Base-by-base conservation (phyloP, 2,797 vertebrate genomes). In the Microchirus variegatus region DNA sequence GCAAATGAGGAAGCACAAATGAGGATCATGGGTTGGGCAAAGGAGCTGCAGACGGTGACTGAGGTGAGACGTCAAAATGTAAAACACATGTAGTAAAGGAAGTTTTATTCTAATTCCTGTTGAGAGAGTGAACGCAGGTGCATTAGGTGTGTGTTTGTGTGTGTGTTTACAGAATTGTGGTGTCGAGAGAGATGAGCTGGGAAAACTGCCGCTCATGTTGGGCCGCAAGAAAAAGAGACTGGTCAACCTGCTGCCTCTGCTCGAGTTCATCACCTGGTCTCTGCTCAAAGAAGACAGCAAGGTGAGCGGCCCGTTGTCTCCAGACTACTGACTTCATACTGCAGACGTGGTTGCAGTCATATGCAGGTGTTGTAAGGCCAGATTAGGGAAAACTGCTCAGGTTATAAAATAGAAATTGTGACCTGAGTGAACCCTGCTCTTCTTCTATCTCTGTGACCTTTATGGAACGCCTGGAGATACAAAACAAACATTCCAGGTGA, bases 211-310 rank as follows among this genome's bases (percentile, higher is more conserved):
- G 58, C 74, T 84, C 8, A 75, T 87, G 18, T 70, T 93, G 11
- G 87, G 89, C 8, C 78, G 92, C 63, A 91, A 78, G 81, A 93
- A 92, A 80, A 93, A 91, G 44, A 88, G 64, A 0, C 83, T 94
- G 56, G 47, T 50, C 10, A 82, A 80, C 58, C 62, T 94, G 54
- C 67, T 93, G 78, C 91, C 93, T 2, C 84, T 94, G 70, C 67
- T 94, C 49, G 93, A 94, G 90, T 93, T 93, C 74, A 94, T 94
- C 68, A 94, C 93, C 60, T 94, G 93, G 93, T 93, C 92, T 3
- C 81, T 94, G 67, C 88, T 94, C 46, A 92, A 82, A 53, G 91
- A 93, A 19, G 92, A 91, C 69, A 83, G 73, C 77, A 72, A 56
- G 89, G 93, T 94, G 59, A 87, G 80, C 40, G 17, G 14, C 40